Conservation (phyloP, 1,140 invertebrate genomes). For the Triops longicaudatus region DNA sequence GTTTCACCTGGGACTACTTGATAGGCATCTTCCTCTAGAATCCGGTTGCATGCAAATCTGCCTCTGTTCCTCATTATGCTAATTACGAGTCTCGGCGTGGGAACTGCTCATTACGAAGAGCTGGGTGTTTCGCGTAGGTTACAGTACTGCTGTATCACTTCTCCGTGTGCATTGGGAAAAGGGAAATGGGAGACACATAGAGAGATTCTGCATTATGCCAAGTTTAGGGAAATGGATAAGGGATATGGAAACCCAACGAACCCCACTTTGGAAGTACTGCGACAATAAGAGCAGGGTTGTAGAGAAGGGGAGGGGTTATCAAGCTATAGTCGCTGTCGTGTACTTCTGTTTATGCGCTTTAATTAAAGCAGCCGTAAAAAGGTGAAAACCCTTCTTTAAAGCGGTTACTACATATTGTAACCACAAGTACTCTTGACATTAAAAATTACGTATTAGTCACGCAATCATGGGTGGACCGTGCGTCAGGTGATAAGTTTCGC, state of each 20-base stretch:
- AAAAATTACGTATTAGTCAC: neutral
- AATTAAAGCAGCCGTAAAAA: neutral
- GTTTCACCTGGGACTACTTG: conserved; percentile 11
- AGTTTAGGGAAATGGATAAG: conserved; percentile 8
- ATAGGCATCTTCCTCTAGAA: conserved; percentile 10
- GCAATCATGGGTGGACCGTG: too few species aligned
- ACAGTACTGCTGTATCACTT: neutral
- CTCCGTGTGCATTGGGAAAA: neutral
- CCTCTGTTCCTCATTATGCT: conserved; percentile 7
- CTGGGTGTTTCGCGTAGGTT: neutral
- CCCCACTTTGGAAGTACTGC: neutral
- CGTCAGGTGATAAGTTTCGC: too few species aligned
- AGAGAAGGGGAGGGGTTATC: neutral
- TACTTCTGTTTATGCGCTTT: neutral
- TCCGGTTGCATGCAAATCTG: conserved; percentile 14
- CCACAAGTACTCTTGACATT: neutral
- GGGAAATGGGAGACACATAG: neutral
- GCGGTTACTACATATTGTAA: neutral
- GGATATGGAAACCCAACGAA: neutral
- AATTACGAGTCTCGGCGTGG: conserved; percentile 10
- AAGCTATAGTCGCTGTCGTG: neutral
- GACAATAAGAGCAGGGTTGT: neutral
- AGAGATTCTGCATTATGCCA: neutral
- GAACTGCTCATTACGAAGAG: neutral
- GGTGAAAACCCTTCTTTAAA: conserved; percentile 9